Evolutionary conservation across 2,113 vertebrate genomes (phyloP), one percentile per base, ranked within the genome.

Genomic region (Heloderma charlesbogerti): DNA sequence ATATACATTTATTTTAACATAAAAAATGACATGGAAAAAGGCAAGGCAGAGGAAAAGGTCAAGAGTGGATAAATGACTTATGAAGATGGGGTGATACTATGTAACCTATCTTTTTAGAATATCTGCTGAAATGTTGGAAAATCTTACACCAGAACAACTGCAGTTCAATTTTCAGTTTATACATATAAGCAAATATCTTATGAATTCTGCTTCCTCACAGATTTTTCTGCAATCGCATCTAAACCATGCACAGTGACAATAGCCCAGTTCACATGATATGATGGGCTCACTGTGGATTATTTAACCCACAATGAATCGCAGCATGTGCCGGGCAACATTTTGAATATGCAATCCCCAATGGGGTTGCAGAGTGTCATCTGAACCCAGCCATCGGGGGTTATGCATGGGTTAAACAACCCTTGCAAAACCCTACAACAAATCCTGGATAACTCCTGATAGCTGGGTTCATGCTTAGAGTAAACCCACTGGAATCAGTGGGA

Each of bases 81-180:
- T 81, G 43, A 88, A 79, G 27, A n/a, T 48, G 40, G 71, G n/a
- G 10, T 3, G 37, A 6, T 87, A 57, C 77, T 34, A 0, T 91
- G 1, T 15, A 37, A 89, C 1, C 5, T 20, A 22, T 93, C 74
- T 88, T 16, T 75, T 3, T 25, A 31, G 34, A 72, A 82, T 63
- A 9, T 43, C 51, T 60, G 29, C 10, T 91, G 77, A 90, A 63
- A 45, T 92, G 63, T 43, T 72, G 86, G 45, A 82, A 82, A 91
- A 27, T 83, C 40, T 84, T 51, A 77, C 27, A 67, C 2, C 22
- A 6, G 60, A 85, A 87, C 88, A 18, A 63, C 5, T 0, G 6
- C 31, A 91, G 34, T 60, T 84, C 72, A 9, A 0, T 57, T 43
- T 85, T 45, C 75, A 84, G 20, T 25, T 2, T 27, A 1, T 45